These are phyloP conservation scores for Potamarius usumacintae DNA, from an alignment of 2,113 vertebrate genomes.

Conservation along the genomic window DNA sequence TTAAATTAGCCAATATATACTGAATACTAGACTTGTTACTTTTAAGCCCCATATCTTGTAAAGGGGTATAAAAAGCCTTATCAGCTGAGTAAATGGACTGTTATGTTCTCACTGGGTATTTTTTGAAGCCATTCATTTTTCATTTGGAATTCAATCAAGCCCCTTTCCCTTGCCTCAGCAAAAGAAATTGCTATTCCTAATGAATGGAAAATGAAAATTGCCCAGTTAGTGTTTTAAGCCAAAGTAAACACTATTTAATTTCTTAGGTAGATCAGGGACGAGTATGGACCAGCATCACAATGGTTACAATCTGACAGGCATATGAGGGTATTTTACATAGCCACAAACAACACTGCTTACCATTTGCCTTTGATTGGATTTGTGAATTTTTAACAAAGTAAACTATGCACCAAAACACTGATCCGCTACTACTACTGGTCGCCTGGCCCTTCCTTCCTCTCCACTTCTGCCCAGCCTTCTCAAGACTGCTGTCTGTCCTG, in stretches of 20 bases:
- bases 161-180: conserved; percentile 56
- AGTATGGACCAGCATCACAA: conserved; percentile 49
- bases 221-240: conserved; percentile 55
- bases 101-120: not conserved
- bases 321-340: not conserved
- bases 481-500: too few relatives aligned
- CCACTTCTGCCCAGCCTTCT: too few relatives aligned
- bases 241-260: conserved; percentile 69
- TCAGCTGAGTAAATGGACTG: conserved; percentile 30
- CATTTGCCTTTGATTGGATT: not conserved
- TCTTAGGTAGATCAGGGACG: conserved; percentile 57
- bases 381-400: not conserved
- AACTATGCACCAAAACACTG: not conserved
- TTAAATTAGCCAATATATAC: conserved; percentile 24
- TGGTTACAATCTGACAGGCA: not conserved
- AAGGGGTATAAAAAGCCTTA: not conserved
- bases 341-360: not conserved
- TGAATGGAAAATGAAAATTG: conserved; percentile 60
- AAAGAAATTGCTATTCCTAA: conserved; percentile 65
- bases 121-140: conserved; percentile 61
- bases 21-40: conserved; percentile 17
- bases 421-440: too few relatives aligned
- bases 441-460: too few relatives aligned
- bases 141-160: conserved; percentile 65
- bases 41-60: conserved; percentile 8